These are phyloP conservation scores for Eupeodes corollae DNA, from an alignment of 1,140 invertebrate genomes.

Conservation along the genomic window DNA sequence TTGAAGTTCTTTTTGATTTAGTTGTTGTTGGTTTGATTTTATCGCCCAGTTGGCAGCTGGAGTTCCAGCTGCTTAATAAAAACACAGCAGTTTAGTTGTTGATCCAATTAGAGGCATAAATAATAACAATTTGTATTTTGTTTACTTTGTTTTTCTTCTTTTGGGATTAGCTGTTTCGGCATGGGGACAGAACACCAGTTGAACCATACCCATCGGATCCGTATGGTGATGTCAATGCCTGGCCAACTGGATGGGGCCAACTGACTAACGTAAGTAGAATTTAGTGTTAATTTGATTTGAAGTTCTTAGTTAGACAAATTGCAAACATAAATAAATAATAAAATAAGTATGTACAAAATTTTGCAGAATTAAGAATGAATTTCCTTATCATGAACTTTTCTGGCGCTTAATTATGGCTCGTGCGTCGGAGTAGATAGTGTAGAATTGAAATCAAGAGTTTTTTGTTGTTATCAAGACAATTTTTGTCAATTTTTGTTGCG, in stretches of 20 bases:
- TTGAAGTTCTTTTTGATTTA: not conserved
- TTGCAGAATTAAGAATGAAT: too few species aligned
- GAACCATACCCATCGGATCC: conserved; percentile 67
- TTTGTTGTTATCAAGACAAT: too few species aligned
- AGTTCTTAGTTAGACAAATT: too few species aligned
- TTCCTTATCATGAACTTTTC: too few species aligned
- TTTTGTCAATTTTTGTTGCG: too few species aligned
- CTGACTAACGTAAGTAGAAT: conserved; percentile 59
- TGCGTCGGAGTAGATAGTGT: too few species aligned
- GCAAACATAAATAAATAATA: too few species aligned
- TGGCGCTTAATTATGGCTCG: too few species aligned
- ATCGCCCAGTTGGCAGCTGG: too few species aligned
- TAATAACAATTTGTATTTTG: conserved; percentile 11
- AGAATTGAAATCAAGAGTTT: too few species aligned
- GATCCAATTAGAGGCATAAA: not conserved
- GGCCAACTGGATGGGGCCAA: conserved; percentile 67
- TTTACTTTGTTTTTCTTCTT: too few species aligned
- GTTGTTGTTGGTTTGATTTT: not conserved
- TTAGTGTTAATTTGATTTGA: not conserved
- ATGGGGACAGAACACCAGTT: conserved; percentile 74
- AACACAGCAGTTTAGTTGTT: not conserved
- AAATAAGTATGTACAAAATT: too few species aligned
- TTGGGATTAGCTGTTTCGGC: conserved; percentile 48
- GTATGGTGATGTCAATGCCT: conserved; percentile 50
- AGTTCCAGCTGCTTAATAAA: not conserved